These are phyloP conservation scores for Drosophila sturtevanti DNA, from an alignment of 1,140 invertebrate genomes.

Conservation along the genomic window DNA sequence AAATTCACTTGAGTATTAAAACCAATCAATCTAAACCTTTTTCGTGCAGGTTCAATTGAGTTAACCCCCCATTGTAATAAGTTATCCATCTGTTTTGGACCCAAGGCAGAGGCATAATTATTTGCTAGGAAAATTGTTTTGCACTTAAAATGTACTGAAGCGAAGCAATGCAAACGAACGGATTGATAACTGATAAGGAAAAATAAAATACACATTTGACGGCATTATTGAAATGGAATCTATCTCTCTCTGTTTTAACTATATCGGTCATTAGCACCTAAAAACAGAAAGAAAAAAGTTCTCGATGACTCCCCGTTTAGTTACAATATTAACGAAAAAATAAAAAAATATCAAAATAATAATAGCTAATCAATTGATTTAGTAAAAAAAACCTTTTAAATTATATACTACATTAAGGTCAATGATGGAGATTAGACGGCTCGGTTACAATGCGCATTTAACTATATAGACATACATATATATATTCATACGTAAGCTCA, in stretches of 20 bases:
- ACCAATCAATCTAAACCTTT: not conserved
- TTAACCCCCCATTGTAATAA: not conserved
- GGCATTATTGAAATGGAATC: not conserved
- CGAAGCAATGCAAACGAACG: not conserved
- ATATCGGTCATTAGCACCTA: slow-evolving; percentile 3
- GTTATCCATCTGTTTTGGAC: not conserved
- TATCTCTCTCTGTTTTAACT: not conserved
- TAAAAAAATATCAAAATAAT: no score
- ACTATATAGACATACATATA: no score
- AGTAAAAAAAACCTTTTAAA: not conserved
- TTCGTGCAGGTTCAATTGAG: not conserved
- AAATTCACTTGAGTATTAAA: not conserved
- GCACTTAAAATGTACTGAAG: not conserved
- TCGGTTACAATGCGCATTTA: not conserved
- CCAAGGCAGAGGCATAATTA: not conserved
- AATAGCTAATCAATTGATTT: slow-evolving; percentile 1
- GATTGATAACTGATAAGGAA: not conserved
- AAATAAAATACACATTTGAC: not conserved
- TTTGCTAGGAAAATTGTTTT: not conserved
- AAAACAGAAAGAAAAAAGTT: not conserved
- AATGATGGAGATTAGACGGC: not conserved
- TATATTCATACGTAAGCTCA: not conserved
- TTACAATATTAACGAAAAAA: not conserved
- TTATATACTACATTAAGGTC: not conserved
- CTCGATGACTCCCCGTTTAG: not conserved